Evolutionary conservation across 2,888 invertebrate genomes (phyloP), one percentile per base, ranked within the genome.

Genomic region (Sepiola atlantica): DNA sequence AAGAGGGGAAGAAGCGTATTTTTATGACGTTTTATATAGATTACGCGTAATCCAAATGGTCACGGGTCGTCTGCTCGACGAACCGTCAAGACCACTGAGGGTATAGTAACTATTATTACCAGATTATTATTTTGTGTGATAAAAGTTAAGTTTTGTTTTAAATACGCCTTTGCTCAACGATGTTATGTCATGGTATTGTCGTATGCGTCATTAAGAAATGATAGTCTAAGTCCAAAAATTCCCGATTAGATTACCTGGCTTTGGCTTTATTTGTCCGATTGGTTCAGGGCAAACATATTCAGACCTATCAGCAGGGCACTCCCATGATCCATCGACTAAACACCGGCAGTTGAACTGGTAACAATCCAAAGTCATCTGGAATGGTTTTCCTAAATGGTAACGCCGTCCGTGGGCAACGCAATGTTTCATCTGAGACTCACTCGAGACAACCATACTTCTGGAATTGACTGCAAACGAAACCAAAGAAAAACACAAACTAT

Each of bases 291-390:
- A 91, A 18, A 91, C 91, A 91, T 45, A 91, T 91, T 91, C 45
- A 45, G 91, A 28, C 14, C 91, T 94, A 93, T 95, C 95, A 20
- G 32, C 93, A 28, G 93, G 93, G 32, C 93, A 93, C 12, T 93
- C 57, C 93, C 93, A 93, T 35, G 93, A 93, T 20, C 93, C 93
- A 20, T 93, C 54, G 45, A 28, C 16, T 24, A 55, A 93, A 21
- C 93, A 93, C 12, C n/a, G 55, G 32, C 93, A 93, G 21, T 35
- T 93, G 57, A 28, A 93, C 32, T 55, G 55, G 45, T 54, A 57
- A 20, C 93, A 93, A 57, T 93, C 45, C 35, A 55, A 57, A 28
- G 55, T 35, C 2, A 93, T n/a, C 35, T 35, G 54, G n/a, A 93
- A 93, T n/a, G 55, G 0, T 55, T 20, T 24, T 55, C 55, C 57